Base-by-base conservation (phyloP, 2,888 invertebrate genomes). In the Oxycera nigricornis region DNA sequence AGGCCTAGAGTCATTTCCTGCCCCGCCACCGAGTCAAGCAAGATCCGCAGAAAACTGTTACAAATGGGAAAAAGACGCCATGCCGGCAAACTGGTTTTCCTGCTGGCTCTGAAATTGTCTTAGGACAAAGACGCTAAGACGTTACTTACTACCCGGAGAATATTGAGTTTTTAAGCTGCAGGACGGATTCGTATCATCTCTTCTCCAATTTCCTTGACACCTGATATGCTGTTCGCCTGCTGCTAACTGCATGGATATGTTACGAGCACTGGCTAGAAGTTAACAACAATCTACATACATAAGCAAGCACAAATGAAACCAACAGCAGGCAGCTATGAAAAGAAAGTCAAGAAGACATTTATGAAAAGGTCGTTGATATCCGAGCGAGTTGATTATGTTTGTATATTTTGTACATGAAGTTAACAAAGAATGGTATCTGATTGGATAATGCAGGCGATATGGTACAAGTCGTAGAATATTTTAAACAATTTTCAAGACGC, bases 201-300 rank as follows among this genome's bases (percentile, higher is more conserved):
- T 68, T 68, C 52, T 68, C 68, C 68, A 52, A 52, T 68, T 68
- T 68, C 68, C 52, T 46, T 52, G 68, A 68, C 68, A 68, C 68
- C 68, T 68, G 68, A 68, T 68, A 68, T 52, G 62, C 62, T 62
- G 26, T 20, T 62, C 26, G 35, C 62, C 28, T 35, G 62, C 39
- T 62, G 62, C 39, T 31, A 59, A 59, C 59, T 59, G 59, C 30
- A 59, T 59, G 30, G n/a, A 14, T 46, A 46, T 14, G 20, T 11
- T 20, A 20, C 2, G 39, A 17, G 7, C 31, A 4, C 35, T 67
- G 28, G 68, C 52, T 68, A 6, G 68, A 2, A 35, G 26, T 6
- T 2, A 50, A 52, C 7, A 46, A 30, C 17, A 67, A 22, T 41
- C 30, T 17, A 30, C 68, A 9, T 24, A 26, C 9, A 1, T 11